Evolutionary conservation across 2,888 invertebrate species (phyloP).

Genomic region (Tipula vernalis): DNA sequence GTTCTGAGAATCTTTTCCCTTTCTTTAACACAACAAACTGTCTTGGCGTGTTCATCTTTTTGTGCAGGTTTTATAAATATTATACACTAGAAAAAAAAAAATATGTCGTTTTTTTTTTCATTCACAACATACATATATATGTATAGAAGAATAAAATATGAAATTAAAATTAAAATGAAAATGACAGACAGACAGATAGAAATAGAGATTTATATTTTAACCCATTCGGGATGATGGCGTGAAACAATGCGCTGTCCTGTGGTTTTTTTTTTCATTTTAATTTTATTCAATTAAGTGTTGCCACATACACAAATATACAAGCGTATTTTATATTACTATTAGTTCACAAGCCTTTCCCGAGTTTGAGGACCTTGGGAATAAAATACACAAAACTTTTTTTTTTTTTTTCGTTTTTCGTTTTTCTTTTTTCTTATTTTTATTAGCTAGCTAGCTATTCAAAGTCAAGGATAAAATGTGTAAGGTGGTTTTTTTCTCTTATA

Average conservation of each 20-base stretch:
- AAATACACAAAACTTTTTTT: not conserved
- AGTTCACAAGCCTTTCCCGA: not conserved
- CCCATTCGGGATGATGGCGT: not conserved
- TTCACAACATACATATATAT: not conserved
- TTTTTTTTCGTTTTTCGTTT: not conserved
- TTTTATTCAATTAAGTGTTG: not conserved
- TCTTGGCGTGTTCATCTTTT: not conserved
- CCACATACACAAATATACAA: not conserved
- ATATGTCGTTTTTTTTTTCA: not conserved
- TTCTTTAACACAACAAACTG: not conserved
- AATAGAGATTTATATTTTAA: not conserved
- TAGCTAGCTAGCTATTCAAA: not conserved
- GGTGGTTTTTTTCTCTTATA: not conserved
- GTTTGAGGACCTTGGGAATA: not conserved
- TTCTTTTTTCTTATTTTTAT: not conserved
- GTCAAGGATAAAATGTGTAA: not conserved
- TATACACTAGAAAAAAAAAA: not conserved
- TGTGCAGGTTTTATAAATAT: not conserved
- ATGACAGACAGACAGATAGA: not conserved
- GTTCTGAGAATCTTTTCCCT: not conserved
- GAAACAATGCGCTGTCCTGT: not conserved
- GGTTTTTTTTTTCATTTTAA: not conserved
- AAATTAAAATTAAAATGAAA: not conserved
- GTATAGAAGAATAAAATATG: not conserved
- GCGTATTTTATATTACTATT: not conserved